phyloP scores from a whole-genome alignment of 2,797 vertebrate genomes.

The Lithobates sylvaticus region DNA sequence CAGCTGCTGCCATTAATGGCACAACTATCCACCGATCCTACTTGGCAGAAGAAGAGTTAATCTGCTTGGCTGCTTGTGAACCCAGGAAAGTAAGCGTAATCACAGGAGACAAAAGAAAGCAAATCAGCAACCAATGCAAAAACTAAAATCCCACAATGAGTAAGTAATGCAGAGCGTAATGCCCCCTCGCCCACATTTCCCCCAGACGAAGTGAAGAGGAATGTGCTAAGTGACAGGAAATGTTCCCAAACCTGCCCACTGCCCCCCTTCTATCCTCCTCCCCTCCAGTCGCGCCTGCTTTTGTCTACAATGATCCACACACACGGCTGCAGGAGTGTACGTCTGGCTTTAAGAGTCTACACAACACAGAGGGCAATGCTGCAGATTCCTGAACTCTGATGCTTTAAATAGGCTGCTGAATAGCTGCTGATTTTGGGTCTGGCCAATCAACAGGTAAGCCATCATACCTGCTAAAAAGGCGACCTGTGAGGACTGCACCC shows the following conservation, averaged over 20 bases:
- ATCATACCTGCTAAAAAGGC: background rate
- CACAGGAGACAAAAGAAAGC: conserved; percentile 36
- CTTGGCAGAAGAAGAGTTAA: conserved; percentile 8
- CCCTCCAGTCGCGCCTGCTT: conserved; percentile 78
- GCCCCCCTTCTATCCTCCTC: conserved; percentile 51
- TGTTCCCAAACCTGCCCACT: conserved; percentile 70
- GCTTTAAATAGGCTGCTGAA: background rate
- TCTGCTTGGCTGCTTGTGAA: conserved; percentile 30
- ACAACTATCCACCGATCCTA: too few species aligned
- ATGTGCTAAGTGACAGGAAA: conserved; percentile 87
- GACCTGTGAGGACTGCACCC: background rate
- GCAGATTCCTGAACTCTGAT: conserved; percentile 25
- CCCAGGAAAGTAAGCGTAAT: conserved; percentile 31
- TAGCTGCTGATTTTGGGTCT: background rate
- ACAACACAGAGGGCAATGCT: conserved; percentile 14
- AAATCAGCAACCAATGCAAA: conserved; percentile 42
- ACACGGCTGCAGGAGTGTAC: conserved; percentile 68
- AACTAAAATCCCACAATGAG: conserved; percentile 46
- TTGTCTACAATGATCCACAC: conserved; percentile 82
- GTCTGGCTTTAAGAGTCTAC: conserved; percentile 74
- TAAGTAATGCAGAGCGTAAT: conserved; percentile 47
- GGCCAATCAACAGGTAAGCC: conserved; percentile 42
- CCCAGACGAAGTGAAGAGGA: conserved; percentile 69
- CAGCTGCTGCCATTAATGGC: background rate
- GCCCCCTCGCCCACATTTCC: conserved; percentile 12